phyloP scores from a whole-genome alignment of 2,113 vertebrate species.

The Sinosuthora webbiana region DNA sequence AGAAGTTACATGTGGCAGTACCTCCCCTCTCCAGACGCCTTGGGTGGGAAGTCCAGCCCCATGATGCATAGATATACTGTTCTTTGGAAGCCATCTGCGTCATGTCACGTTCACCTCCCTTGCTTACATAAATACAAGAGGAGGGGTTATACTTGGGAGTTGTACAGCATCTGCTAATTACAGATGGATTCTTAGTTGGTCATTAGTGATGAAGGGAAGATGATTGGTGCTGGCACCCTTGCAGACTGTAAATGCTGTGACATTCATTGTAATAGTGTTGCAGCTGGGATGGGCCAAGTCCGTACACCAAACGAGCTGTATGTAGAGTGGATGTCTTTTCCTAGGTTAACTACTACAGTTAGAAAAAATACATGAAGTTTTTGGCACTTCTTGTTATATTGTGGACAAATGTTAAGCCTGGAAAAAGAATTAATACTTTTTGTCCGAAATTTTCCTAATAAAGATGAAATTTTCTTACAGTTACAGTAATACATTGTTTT shows the following conservation, averaged over 20 bases:
- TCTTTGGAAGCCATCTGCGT: not conserved
- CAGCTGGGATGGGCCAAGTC: not conserved
- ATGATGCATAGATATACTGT: fast-evolving
- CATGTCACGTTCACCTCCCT: not conserved
- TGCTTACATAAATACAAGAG: not conserved
- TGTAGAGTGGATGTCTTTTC: not conserved
- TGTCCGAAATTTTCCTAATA: not conserved
- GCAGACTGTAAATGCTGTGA: not conserved
- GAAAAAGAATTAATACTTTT: not conserved
- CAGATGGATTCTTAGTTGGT: not conserved
- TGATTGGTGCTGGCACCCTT: not conserved
- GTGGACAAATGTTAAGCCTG: not conserved
- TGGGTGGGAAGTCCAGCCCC: not conserved
- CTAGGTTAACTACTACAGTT: not conserved
- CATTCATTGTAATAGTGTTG: not conserved
- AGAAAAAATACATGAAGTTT: not conserved
- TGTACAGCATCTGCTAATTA: slow-evolving; percentile 18
- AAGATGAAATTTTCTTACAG: not conserved
- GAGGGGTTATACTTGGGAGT: not conserved
- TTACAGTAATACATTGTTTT: not conserved
- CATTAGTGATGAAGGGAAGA: not conserved
- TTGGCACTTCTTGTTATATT: not conserved
- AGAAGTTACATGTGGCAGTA: fast-evolving
- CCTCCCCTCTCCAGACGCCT: not conserved
- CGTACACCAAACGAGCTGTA: not conserved